These are phyloP conservation scores for Porites divaricata DNA, from an alignment of 92 coral and sea anemone species.

Conservation along the genomic window DNA sequence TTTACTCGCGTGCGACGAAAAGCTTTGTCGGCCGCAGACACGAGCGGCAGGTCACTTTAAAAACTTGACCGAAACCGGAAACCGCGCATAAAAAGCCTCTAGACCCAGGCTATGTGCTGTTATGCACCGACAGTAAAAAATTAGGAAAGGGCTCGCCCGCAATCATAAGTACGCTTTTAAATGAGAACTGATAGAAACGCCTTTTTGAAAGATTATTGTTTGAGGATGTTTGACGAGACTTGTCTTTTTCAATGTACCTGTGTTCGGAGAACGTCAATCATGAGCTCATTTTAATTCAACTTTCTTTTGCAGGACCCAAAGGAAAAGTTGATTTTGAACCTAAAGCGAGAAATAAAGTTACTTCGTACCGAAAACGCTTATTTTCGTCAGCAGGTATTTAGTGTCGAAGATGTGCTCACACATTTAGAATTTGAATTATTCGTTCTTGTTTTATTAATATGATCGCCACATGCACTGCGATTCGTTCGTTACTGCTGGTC, in stretches of 20 bases:
- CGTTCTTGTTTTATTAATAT: not conserved
- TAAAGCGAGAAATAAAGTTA: constrained; percentile 93
- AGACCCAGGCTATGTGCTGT: too few relatives aligned
- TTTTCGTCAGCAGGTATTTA: constrained; percentile 88
- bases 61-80: too few relatives aligned
- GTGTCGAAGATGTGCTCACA: not conserved
- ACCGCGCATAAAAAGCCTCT: too few relatives aligned
- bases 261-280: not conserved
- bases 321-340: constrained; percentile 86
- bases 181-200: too few relatives aligned
- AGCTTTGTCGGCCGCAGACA: too few relatives aligned
- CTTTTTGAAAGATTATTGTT: too few relatives aligned
- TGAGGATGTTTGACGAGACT: too few relatives aligned
- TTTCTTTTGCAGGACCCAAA: constrained; percentile 82
- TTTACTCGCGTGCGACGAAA: too few relatives aligned
- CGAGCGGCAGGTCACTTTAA: too few relatives aligned
- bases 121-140: too few relatives aligned
- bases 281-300: not conserved
- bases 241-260: not conserved
- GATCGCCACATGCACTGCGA: not conserved
- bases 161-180: too few relatives aligned
- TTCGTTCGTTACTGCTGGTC: not conserved
- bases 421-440: not conserved
- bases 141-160: too few relatives aligned
- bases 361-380: constrained; percentile 92